Evolutionary conservation across 2,113 vertebrate genomes (phyloP), one percentile per base, ranked within the genome.

Genomic region (Petrocephalus zakoni): DNA sequence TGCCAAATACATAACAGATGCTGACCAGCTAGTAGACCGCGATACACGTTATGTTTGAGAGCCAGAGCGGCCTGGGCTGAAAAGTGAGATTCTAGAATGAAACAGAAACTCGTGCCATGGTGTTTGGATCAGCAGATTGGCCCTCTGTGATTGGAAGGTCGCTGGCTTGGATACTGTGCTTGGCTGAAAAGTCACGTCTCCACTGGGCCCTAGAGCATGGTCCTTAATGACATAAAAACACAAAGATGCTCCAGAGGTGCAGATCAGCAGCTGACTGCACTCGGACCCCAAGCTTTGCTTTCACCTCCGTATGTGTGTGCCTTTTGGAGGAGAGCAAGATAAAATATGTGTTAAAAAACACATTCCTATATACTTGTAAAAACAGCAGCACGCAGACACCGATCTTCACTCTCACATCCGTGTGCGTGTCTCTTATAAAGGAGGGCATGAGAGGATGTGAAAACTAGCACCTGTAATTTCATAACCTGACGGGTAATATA

Each of bases 1-100:
- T 75, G 34, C 84, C 25, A 64, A 85, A 89, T 55, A 29, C 29
- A n/a, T 55, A 89, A 75, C 88, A 89, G 88, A 89, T 89, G 88
- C 86, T 89, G 49, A 47, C 64, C 88, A 88, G 68, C 75, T 21
- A 42, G 21, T 15, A 85, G 49, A 19, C 22, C 52, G 87, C 8
- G 5, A 5, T 29, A 42, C 10, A n/a, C 6, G 21, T 21, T 17
- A 75, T 9, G 34, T 47, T 6, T 25, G 25, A 46, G 47, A 9
- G 51, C 21, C 49, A 7, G 29, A 5, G 58, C 49, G 53, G 25
- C 29, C 29, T n/a, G 51, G 46, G 34, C 72, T 75, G 83, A 53
- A 75, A 83, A 58, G 34, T 25, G 78, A 47, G 78, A 52, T 22
- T 86, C 47, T 68, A 58, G 85, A 68, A 72, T 8, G 15, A 51